phyloP scores from a whole-genome alignment of 2,113 vertebrate genomes.

The Mus spicilegus region DNA sequence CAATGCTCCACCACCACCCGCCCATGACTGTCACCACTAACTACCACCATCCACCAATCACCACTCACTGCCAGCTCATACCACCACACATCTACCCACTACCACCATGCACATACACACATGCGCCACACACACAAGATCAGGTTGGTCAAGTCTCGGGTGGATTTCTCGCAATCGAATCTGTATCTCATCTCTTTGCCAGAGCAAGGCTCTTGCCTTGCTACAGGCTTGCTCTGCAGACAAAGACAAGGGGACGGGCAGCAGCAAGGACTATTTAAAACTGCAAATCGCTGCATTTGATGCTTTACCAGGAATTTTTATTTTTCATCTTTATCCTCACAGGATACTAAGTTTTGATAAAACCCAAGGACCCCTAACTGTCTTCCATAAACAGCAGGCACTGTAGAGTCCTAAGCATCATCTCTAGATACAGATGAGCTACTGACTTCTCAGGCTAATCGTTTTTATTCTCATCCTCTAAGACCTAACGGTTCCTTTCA shows the following conservation, averaged over 20 bases:
- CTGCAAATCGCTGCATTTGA: constrained; percentile 25
- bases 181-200: neutral
- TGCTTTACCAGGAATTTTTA: constrained; percentile 54
- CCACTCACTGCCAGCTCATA: neutral
- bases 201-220: neutral
- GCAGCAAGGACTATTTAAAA: constrained; percentile 39
- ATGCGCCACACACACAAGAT: neutral
- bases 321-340: constrained; percentile 56
- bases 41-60: neutral
- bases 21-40: too few relatives aligned
- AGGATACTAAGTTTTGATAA: constrained; percentile 70
- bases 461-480: constrained; percentile 12
- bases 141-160: neutral
- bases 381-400: constrained; percentile 57
- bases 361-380: constrained; percentile 51
- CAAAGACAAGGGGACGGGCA: neutral
- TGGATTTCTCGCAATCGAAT: neutral
- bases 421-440: constrained; percentile 66
- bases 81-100: neutral
- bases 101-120: neutral
- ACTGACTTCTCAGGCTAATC: constrained; percentile 56
- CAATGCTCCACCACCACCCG: too few relatives aligned
- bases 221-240: neutral
- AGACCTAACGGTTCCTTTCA: constrained; percentile 40
- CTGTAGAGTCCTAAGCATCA: constrained; percentile 2